Conservation (phyloP, 2,113 vertebrate species). For the Platichthys flesus region DNA sequence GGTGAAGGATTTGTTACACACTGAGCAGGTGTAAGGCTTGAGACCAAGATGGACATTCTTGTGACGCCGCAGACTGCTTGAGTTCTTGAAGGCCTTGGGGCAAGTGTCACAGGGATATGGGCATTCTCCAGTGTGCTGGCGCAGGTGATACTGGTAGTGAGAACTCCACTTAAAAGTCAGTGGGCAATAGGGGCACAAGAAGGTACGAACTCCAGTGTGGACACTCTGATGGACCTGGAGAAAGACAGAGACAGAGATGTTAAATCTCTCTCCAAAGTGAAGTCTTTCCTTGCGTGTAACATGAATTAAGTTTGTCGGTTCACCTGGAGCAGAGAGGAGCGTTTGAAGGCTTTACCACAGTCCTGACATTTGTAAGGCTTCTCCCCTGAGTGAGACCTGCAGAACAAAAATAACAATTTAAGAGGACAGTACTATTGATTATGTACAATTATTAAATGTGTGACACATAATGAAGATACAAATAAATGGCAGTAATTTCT, state of each 20-base stretch:
- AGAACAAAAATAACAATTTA: conserved; percentile 33
- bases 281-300: background rate
- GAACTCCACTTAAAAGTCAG: conserved; percentile 95
- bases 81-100: conserved; percentile 95
- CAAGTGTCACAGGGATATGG: conserved; percentile 91
- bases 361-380: conserved; percentile 91
- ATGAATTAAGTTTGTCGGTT: conserved; percentile 48
- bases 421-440: background rate
- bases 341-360: conserved; percentile 93
- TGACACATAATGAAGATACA: background rate
- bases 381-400: conserved; percentile 91
- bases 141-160: conserved; percentile 95
- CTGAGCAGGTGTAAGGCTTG: conserved; percentile 87
- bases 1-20: conserved; percentile 90
- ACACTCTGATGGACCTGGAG: conserved; percentile 85
- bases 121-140: conserved; percentile 92
- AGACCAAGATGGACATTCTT: conserved; percentile 92
- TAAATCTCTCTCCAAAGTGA: background rate
- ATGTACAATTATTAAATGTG: background rate
- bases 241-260: conserved; percentile 1
- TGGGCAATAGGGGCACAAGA: conserved; percentile 90
- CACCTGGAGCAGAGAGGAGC: conserved; percentile 90
- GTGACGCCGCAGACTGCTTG: conserved; percentile 90
- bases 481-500: background rate
- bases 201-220: conserved; percentile 90